These are phyloP conservation scores for Ctenopoma multispine DNA, from an alignment of 2,797 vertebrate species.

Conservation along the genomic window DNA sequence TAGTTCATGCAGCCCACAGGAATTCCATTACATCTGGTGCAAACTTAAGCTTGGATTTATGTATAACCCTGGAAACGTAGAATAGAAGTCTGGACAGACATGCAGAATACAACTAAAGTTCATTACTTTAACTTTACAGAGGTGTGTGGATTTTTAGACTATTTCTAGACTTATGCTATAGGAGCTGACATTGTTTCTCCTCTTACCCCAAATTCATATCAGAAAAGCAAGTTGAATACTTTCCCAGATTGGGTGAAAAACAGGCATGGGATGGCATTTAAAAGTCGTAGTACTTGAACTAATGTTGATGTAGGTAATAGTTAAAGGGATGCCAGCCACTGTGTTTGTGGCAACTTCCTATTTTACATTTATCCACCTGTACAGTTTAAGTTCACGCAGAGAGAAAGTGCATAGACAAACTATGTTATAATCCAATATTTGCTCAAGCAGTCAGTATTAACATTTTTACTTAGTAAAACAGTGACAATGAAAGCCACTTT, in stretches of 20 bases:
- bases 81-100: too few species aligned
- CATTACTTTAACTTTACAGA: too few species aligned
- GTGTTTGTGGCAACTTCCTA: constrained; percentile 23
- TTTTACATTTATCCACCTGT: constrained; percentile 25
- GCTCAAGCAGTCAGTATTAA: constrained; percentile 36
- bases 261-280: constrained; percentile 67
- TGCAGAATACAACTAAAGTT: too few species aligned
- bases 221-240: constrained; percentile 50
- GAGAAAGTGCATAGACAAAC: constrained; percentile 8
- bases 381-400: constrained; percentile 5
- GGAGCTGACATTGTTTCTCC: not conserved
- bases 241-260: constrained; percentile 54
- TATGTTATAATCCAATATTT: constrained; percentile 28
- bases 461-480: constrained; percentile 36
- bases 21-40: too few species aligned
- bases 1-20: too few species aligned
- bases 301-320: constrained; percentile 62
- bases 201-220: constrained; percentile 38
- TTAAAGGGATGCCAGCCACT: constrained; percentile 39
- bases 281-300: constrained; percentile 69
- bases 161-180: too few species aligned
- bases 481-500: constrained; percentile 23
- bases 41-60: too few species aligned
- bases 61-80: too few species aligned
- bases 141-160: too few species aligned